Evolutionary conservation across 2,113 vertebrate species (phyloP).

Genomic region (Carlito syrichta): DNA sequence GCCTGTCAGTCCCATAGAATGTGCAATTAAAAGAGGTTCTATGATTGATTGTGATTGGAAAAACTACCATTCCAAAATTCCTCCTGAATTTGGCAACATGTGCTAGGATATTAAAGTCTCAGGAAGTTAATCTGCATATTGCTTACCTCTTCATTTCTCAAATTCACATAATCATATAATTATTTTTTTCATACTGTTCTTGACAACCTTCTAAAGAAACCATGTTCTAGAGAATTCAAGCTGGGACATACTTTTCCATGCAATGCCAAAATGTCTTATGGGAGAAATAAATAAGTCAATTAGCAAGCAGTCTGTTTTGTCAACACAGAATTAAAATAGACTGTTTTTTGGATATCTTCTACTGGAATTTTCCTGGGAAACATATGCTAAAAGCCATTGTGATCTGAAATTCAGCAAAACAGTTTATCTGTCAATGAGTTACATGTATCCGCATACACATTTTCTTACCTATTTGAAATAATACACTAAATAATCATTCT

Average conservation of each 20-base stretch:
- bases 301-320: background rate
- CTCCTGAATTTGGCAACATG: too few species aligned
- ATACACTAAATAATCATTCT: background rate
- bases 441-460: background rate
- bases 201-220: background rate
- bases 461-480: conserved; percentile 17
- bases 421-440: background rate
- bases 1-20: background rate
- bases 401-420: background rate
- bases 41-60: background rate
- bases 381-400: background rate
- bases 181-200: background rate
- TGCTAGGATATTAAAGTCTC: background rate
- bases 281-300: background rate
- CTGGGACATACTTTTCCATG: background rate
- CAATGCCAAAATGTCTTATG: background rate
- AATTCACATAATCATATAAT: background rate
- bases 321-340: background rate
- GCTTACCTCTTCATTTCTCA: background rate
- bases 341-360: background rate
- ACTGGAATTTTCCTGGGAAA: background rate
- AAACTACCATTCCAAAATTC: background rate
- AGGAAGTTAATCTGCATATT: background rate
- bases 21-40: background rate
- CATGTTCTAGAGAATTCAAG: background rate